Conservation (phyloP, 2,888 invertebrate genomes). For the Scaptomyza flava region DNA sequence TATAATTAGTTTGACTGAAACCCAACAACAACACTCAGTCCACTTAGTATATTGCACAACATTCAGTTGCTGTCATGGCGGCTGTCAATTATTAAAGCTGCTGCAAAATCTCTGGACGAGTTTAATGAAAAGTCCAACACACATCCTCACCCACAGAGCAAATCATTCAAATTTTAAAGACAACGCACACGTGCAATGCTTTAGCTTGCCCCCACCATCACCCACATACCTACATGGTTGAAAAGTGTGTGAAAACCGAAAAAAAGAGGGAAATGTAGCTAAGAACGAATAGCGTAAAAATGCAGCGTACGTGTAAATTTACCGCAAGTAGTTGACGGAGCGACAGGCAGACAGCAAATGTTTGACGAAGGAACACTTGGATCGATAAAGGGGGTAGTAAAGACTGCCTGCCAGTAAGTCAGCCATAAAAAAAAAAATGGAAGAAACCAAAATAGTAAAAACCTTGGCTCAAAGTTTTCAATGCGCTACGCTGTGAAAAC, state of each 20-base stretch:
- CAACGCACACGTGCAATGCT: slow-evolving; percentile 36
- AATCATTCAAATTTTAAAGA: slow-evolving; percentile 66
- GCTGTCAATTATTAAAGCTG: slow-evolving; percentile 48
- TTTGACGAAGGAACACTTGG: not conserved
- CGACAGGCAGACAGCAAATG: not conserved
- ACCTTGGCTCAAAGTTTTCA: slow-evolving; percentile 77
- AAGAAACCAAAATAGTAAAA: slow-evolving; percentile 5
- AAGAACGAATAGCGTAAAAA: slow-evolving; percentile 62
- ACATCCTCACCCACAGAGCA: slow-evolving; percentile 13
- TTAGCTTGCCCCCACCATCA: not conserved
- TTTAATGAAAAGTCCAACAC: slow-evolving; percentile 62
- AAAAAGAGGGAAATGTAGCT: slow-evolving; percentile 63
- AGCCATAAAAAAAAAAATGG: slow-evolving; percentile 22
- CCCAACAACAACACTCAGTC: too few species aligned
- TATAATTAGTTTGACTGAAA: too few species aligned
- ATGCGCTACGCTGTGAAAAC: slow-evolving; percentile 67
- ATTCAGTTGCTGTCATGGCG: too few species aligned
- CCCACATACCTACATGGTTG: slow-evolving; percentile 4
- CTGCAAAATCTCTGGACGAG: slow-evolving; percentile 17
- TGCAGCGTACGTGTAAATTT: slow-evolving; percentile 78
- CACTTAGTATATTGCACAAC: too few species aligned
- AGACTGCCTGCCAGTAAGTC: slow-evolving; percentile 47
- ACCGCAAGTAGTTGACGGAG: slow-evolving; percentile 65
- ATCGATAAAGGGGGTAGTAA: slow-evolving; percentile 4
- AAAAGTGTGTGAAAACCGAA: slow-evolving; percentile 11